Evolutionary conservation across 2,113 vertebrate genomes (phyloP), one percentile per base, ranked within the genome.

Genomic region (Larimichthys crocea): DNA sequence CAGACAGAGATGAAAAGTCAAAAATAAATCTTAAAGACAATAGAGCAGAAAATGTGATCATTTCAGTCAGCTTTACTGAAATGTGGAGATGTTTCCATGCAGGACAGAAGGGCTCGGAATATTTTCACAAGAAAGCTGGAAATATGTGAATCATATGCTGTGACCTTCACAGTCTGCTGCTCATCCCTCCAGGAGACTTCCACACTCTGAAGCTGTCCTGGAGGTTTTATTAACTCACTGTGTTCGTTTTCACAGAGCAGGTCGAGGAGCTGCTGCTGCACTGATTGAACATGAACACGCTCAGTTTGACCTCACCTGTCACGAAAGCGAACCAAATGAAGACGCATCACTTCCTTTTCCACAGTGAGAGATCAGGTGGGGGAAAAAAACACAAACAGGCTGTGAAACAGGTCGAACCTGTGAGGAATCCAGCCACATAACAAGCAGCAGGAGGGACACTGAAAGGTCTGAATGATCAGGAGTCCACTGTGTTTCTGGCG

Each of bases 261-360:
- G 3, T 22, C n/a, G 26, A 15, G 7, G 2, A 46, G 6, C 62
- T 60, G 68, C 53, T 20, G n/a, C 7, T 17, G 56, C 29, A 70
- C 59, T 31, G 20, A 60, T 12, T 67, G 29, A 49, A 35, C 10
- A 2, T 9, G 35, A 40, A 40, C 35, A 40, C 35, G 35, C 35
- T 40, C 35, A 8, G 35, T 40, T 40, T 40, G 35, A 40, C 35
- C 35, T 40, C 19, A 4, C 35, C 31, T 8, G 60, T 20, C 4
- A 3, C 20, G n/a, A n/a, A 31, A 40, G 8, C 0, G 68, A 59
- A 83, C 62, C 66, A 35, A 53, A 12, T 5, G 22, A 74, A 77
- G 75, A 40, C 56, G 48, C 61, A 35, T 62, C 78, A 81, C 67
- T 62, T 17, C 74, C 67, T 64, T 8, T 59, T 10, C 9, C 55